Evolutionary conservation across 2,797 vertebrate species (phyloP), one percentile per base, ranked within the genome.

Genomic region (Epinephelus malabaricus): DNA sequence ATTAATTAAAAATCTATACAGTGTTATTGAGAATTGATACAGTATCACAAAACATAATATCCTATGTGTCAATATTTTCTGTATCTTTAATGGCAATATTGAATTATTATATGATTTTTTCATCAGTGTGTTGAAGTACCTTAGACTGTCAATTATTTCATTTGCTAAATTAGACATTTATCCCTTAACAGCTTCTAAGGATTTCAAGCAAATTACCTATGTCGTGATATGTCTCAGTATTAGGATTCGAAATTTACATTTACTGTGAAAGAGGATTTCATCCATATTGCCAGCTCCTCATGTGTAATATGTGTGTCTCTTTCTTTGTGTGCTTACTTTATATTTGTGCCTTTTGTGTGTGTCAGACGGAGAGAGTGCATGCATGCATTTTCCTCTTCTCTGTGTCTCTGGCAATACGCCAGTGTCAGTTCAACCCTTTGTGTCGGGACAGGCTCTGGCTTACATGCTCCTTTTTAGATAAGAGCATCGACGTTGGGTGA

Each of bases 401-500:
- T 65, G 13, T 73, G n/a, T 69, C 45, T 18, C 23, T 73, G 72
- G 64, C 51, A 54, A 10, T 13, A 21, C 30, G 30, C 46, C 62
- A 62, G 0, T 51, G 14, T 77, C 23, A 0, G 46, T 56, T 27
- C 30, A 60, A 2, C 61, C 19, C 55, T 72, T 71, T 78, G 69
- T 75, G 53, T 60, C 1, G 0, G 25, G 67, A 58, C 49, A 53
- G 68, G 40, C 59, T 27, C n/a, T 38, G 51, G 62, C 47, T 43
- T 67, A 27, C 15, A 12, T 50, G 38, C 27, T 27, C 6, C 59
- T 59, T 69, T 49, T 56, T 4, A 62, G 54, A 68, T 72, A 53
- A 62, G 69, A 76, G 59, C 50, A 25, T 49, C 46, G 60, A 79
- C 30, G 59, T 40, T 60, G 21, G 30, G n/a, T 72, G 53, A 64